Base-by-base conservation (phyloP, 2,888 invertebrate species). In the Teinopalpus imperialis region DNA sequence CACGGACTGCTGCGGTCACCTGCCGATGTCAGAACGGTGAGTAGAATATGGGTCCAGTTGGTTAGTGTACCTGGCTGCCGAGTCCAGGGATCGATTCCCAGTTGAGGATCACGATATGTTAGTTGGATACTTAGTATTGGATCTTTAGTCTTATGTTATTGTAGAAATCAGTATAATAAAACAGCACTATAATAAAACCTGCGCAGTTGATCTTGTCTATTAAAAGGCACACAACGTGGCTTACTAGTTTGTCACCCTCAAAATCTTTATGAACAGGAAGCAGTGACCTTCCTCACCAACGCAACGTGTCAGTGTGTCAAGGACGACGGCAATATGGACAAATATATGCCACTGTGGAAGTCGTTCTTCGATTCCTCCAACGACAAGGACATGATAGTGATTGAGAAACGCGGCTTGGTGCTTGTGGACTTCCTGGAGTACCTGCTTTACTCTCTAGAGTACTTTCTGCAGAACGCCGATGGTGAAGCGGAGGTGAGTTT, bases 341-440 rank as follows among this genome's bases (percentile, higher is more conserved):
- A 51, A 5, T 65, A 63, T 36, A 31, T 62, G n/a, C 54, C 59
- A 1, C 13, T 74, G 2, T 78, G 77, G 77, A 41, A 44, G 2
- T 59, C 54, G 0, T 10, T 78, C 0, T 57, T 75, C 3, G 61
- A 68, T 27, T 51, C 54, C 0, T 41, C 48, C 0, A 14, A 36
- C 0, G 60, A 54, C 0, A 49, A 47, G 2, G 61, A 65, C 9
- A 3, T 27, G 1, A 7, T 57, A 0, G 53, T 61, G 0, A 1
- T 54, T 8, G 48, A 53, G 0, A 57, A 59, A 4, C 49, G 51
- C 0, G 42, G 46, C 4, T 1, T 43, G 1, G 46, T 68, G 5
- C 61, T 67, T 3, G 46, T 54, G 0, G 64, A 65, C 0, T 43
- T 62, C 3, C 43, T 62, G 48, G 45, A 42, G 1, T 54, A 59